Evolutionary conservation across 2,113 vertebrate species (phyloP).

Genomic region (Cyprinus carpio): DNA sequence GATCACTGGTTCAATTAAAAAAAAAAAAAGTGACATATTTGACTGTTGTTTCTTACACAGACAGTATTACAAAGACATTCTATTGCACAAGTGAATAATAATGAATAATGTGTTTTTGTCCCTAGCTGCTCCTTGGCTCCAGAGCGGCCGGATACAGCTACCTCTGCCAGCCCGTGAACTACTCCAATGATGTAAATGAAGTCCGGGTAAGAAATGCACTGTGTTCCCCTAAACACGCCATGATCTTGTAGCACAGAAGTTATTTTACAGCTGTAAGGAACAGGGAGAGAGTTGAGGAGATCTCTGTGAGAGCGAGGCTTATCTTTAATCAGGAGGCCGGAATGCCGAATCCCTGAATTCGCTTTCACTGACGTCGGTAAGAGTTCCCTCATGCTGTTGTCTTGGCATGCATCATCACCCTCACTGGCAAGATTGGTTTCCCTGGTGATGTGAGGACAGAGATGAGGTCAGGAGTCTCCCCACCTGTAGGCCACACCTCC

Average conservation of each 20-base stretch:
- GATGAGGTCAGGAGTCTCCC: constrained; percentile 48
- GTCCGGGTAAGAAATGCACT: constrained; percentile 84
- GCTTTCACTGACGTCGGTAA: not conserved
- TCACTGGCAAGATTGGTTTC: constrained; percentile 15
- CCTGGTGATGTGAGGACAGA: constrained; percentile 48
- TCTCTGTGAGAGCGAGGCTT: not conserved
- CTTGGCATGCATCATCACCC: constrained; percentile 11
- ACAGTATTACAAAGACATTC: not conserved
- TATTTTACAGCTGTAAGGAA: not conserved
- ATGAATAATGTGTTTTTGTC: not conserved
- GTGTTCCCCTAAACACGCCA: not conserved
- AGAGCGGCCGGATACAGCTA: constrained; percentile 95
- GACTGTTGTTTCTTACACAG: not conserved
- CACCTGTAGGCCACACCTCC: constrained; percentile 52
- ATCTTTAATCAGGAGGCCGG: not conserved
- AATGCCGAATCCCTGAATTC: not conserved
- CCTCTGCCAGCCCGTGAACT: constrained; percentile 94
- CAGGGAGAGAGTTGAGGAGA: not conserved
- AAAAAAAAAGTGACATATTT: not conserved
- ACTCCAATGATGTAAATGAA: constrained; percentile 94
- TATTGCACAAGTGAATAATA: too few relatives aligned
- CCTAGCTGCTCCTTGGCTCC: constrained; percentile 88
- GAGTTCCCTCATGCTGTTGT: constrained; percentile 24
- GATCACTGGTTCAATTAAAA: not conserved
- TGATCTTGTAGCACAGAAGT: not conserved